These are phyloP conservation scores for Pangasius mekongensis DNA, from an alignment of 2,797 vertebrate genomes.

Conservation along the genomic window DNA sequence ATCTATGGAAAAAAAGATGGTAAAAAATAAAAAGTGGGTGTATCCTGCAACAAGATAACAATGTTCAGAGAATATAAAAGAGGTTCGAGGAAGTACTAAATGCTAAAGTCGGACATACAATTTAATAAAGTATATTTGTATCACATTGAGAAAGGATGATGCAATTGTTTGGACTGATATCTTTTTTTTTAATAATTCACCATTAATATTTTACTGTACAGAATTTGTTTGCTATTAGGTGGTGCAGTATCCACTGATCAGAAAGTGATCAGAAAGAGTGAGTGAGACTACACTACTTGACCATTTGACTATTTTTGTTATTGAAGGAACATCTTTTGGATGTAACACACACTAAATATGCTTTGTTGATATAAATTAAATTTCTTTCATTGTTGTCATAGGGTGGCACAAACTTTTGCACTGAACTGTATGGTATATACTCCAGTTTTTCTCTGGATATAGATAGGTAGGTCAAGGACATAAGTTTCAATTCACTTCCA, in stretches of 20 bases:
- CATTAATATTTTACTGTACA: no score
- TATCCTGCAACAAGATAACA: no score
- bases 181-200: no score
- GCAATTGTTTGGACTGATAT: no score
- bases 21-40: no score
- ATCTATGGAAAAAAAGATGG: no score
- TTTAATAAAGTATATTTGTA: no score
- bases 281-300: not conserved
- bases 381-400: not conserved
- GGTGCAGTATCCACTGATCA: not conserved
- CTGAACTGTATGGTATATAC: not conserved
- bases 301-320: not conserved
- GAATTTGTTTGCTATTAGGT: no score
- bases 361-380: not conserved
- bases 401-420: not conserved
- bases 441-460: not conserved
- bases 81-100: no score
- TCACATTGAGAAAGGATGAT: no score
- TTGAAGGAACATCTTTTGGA: not conserved
- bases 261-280: not conserved
- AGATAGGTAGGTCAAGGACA: conserved; percentile 41
- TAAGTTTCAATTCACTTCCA: conserved; percentile 70
- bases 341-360: not conserved
- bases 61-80: no score
- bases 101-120: no score